Evolutionary conservation across 2,113 vertebrate species (phyloP).

Genomic region (Urocolius indicus): DNA sequence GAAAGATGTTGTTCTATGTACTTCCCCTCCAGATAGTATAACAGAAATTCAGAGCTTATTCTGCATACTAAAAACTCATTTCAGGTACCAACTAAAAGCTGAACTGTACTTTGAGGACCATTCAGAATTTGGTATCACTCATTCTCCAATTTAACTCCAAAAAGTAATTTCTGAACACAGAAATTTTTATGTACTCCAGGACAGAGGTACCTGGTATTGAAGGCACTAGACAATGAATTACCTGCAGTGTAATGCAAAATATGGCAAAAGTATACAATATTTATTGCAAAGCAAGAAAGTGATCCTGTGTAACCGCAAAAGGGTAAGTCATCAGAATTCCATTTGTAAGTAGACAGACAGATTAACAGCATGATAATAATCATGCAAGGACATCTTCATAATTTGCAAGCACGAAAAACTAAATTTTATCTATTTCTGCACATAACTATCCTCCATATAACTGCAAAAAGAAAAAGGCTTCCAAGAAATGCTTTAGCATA

Average conservation of each 20-base stretch:
- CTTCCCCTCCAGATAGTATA: background rate
- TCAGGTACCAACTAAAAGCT: background rate
- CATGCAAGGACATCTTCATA: background rate
- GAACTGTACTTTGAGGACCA: background rate
- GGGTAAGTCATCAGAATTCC: background rate
- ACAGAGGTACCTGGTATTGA: background rate
- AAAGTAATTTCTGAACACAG: background rate
- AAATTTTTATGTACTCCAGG: background rate
- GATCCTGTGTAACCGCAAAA: background rate
- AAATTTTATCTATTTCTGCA: background rate
- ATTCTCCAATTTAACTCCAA: background rate
- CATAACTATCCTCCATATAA: background rate
- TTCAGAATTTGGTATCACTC: background rate
- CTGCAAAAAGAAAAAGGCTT: background rate
- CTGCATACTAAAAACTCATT: background rate
- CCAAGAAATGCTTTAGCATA: background rate
- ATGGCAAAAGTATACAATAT: background rate
- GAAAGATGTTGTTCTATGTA: background rate
- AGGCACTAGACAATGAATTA: background rate
- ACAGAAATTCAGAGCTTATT: background rate
- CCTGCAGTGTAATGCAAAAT: background rate
- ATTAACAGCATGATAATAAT: background rate
- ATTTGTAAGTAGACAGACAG: background rate
- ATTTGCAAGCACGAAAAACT: background rate
- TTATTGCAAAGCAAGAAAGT: background rate